A percentile compares a stretch with the other conserved stretches of the same genome.
Conservation (phyloP, 2,888 invertebrate species). For the Heteromyza rotundicornis region DNA sequence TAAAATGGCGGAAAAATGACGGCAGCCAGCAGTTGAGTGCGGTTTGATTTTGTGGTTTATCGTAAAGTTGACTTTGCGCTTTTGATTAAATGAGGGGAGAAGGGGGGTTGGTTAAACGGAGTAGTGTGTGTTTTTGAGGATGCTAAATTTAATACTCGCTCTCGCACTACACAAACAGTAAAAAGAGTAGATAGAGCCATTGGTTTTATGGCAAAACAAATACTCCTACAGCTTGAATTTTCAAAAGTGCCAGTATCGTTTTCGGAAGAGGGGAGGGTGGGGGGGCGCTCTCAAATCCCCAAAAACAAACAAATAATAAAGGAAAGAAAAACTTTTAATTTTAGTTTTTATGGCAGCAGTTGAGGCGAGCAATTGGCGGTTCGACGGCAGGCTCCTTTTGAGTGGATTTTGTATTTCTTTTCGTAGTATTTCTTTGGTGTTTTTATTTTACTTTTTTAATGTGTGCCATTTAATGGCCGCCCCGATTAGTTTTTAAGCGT, state of each 20-base stretch:
- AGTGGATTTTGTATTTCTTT: background rate
- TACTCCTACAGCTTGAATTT: background rate
- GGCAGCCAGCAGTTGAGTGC: too few species aligned
- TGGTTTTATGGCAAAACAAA: background rate
- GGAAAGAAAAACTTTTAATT: conserved; percentile 4
- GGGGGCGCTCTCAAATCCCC: too few species aligned
- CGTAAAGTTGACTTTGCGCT: too few species aligned
- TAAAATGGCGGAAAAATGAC: background rate
- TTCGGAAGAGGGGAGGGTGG: too few species aligned
- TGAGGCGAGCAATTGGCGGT: background rate
- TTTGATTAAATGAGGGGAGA: background rate
- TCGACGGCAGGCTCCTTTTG: too few species aligned
- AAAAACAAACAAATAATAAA: background rate
- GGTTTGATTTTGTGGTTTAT: too few species aligned
- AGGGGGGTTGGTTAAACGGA: background rate
- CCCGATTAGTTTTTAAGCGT: background rate
- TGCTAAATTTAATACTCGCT: background rate
- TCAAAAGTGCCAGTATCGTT: too few species aligned
- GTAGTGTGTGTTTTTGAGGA: background rate
- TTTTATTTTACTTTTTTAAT: background rate
- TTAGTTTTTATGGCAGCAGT: background rate
- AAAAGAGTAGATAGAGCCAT: background rate
- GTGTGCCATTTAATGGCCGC: background rate
- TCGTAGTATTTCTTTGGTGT: background rate
- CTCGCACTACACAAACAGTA: background rate